Conservation (phyloP, 2,888 invertebrate genomes). For the Luffia ferchaultella region DNA sequence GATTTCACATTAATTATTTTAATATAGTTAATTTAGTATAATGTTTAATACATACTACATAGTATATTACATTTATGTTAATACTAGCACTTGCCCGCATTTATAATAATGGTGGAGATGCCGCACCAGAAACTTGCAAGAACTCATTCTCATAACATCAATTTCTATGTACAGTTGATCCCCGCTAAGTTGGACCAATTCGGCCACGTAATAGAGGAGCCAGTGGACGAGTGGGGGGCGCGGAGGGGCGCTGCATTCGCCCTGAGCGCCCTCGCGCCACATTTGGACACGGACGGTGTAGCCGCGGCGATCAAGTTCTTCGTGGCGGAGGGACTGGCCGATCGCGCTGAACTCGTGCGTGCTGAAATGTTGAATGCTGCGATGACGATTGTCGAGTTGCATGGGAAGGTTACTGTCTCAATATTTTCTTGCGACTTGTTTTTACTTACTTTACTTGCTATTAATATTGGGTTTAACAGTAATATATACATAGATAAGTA, state of each 20-base stretch:
- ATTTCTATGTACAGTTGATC: too few species aligned
- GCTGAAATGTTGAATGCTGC: conserved; percentile 94
- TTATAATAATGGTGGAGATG: too few species aligned
- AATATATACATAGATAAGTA: too few species aligned
- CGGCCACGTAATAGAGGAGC: conserved; percentile 85
- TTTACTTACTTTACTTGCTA: not conserved
- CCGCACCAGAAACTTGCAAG: too few species aligned
- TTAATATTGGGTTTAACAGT: too few species aligned
- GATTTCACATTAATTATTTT: too few species aligned
- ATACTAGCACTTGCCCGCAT: too few species aligned
- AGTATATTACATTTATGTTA: too few species aligned
- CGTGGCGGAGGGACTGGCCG: conserved; percentile 86
- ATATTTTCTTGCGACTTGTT: not conserved
- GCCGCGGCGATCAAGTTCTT: conserved; percentile 80
- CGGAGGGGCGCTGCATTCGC: conserved; percentile 89
- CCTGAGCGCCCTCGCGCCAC: conserved; percentile 79
- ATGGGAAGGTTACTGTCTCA: conserved; percentile 76
- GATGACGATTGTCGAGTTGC: conserved; percentile 88
- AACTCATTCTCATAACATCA: too few species aligned
- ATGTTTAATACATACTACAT: too few species aligned
- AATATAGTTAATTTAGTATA: too few species aligned
- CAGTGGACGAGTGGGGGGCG: conserved; percentile 91
- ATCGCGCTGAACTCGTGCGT: conserved; percentile 82
- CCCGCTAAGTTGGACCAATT: conserved; percentile 90
- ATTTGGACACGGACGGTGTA: conserved; percentile 73